A percentile compares a stretch with the other conserved stretches of the same genome.
These are phyloP conservation scores for Craseonycteris thonglongyai DNA, from an alignment of 2,113 vertebrate species.

Conservation along the genomic window DNA sequence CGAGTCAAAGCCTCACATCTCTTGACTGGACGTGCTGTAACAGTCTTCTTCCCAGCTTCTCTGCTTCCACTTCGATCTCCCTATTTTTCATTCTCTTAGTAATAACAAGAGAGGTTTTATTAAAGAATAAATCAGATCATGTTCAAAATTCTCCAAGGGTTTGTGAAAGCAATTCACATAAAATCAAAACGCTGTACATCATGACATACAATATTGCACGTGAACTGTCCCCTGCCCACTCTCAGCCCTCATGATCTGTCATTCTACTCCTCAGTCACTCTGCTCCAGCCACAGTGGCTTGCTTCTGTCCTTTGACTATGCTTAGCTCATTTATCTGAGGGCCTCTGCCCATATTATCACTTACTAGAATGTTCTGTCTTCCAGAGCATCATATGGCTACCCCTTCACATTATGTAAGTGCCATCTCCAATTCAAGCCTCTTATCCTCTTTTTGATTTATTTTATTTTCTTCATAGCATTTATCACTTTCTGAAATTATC, in stretches of 20 bases:
- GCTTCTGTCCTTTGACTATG: not conserved
- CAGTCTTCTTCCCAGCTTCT: not conserved
- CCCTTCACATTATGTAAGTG: not conserved
- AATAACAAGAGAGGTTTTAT: not conserved
- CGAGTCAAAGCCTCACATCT: not conserved
- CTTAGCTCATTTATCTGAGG: not conserved
- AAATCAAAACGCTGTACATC: not conserved
- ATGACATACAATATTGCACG: not conserved
- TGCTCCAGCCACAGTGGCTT: not conserved
- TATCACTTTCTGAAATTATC: not conserved
- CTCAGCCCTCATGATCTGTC: not conserved
- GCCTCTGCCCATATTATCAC: not conserved
- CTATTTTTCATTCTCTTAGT: not conserved
- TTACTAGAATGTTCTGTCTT: not conserved
- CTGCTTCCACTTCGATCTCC: not conserved
- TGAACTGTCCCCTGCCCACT: not conserved
- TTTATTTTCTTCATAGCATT: not conserved
- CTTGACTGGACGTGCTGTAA: not conserved
- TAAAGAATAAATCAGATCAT: not conserved
- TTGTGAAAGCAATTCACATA: not conserved
- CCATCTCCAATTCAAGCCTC: not conserved
- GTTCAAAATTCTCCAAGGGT: not conserved
- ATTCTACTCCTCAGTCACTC: not conserved
- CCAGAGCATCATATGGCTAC: not conserved
- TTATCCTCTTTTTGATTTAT: not conserved